Base-by-base conservation (phyloP, 2,888 invertebrate species). In the Gibbula magus region DNA sequence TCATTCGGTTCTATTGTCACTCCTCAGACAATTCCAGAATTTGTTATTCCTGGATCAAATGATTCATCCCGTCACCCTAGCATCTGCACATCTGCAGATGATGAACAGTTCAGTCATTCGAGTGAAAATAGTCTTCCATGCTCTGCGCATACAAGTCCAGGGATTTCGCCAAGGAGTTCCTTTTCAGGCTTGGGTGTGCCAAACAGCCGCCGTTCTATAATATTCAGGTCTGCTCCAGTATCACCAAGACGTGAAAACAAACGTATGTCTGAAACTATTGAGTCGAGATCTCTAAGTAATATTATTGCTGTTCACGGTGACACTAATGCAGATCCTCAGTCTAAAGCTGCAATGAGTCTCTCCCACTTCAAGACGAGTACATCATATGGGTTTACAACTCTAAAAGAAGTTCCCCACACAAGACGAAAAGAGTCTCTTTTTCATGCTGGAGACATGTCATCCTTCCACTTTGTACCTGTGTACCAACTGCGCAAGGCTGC, bases 21-120 rank as follows among this genome's bases (percentile, higher is more conserved):
- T 3, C 91, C 91, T 0, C 83, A 87, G 29, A 88, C 82, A 51
- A 90, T 91, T 73, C 91, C 91, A 2, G 89, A 90, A 66, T 91
- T 91, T 81, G 87, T 90, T 16, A 91, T 91, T 73, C 91, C 91
- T 0, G 86, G 88, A 7, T 89, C 89, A 10, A 85, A 83, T 20
- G 88, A 88, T 32, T 89, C 88, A 0, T 90, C 90, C 2, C 81
- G 88, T 10, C 82, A 85, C 54, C 82, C 82, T 29, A 86, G 90
- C 74, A 83, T 86, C n/a, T 88, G 87, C 61, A 83, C 82, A 29
- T 84, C 80, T 18, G 86, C 87, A 20, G 81, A 86, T 73, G 56
- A 73, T 61, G 81, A 82, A 10, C 80, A 85, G 16, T 77, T 83
- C n/a, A 88, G 87, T 79, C 81, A 82, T 20, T 86, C 86, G 29